Evolutionary conservation across 2,113 vertebrate species (phyloP).

Genomic region (Chaetura pelagica): DNA sequence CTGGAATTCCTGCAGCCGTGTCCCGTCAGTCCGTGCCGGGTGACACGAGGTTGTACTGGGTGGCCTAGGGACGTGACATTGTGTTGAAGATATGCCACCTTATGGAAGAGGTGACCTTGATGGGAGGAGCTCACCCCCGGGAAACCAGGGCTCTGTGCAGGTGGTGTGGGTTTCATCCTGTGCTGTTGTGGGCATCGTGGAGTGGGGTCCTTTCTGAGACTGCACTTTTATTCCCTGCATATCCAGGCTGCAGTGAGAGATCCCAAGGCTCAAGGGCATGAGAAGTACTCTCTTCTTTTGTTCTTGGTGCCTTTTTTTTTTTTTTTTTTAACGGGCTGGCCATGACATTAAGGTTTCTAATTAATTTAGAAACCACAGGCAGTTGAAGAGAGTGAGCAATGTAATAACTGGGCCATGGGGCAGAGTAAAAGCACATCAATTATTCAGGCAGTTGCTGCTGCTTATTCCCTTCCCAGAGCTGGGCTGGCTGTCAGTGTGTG

Average conservation of each 20-base stretch:
- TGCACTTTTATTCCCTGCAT: not conserved
- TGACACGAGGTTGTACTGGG: not conserved
- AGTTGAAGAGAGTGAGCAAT: slow-evolving; percentile 61
- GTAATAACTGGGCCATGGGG: slow-evolving; percentile 63
- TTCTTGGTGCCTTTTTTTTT: not conserved
- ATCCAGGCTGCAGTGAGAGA: not conserved
- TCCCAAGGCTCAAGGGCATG: slow-evolving; percentile 40
- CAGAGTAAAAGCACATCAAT: slow-evolving; percentile 70
- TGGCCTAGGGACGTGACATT: rapidly evolving
- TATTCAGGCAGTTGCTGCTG: slow-evolving; percentile 68
- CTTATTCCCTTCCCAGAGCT: slow-evolving; percentile 68
- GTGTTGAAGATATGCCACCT: not conserved
- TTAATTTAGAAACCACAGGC: slow-evolving; percentile 68
- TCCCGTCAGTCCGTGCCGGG: rapidly evolving
- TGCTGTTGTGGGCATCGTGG: not conserved
- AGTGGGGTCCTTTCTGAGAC: rapidly evolving
- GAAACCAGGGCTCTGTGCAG: not conserved
- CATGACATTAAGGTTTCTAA: slow-evolving; percentile 70
- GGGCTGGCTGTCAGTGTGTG: slow-evolving; percentile 71
- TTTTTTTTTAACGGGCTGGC: not conserved
- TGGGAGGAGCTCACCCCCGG: not conserved
- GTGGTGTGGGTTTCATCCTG: not conserved
- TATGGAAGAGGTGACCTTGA: not conserved
- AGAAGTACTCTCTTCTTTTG: not conserved
- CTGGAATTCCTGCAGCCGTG: rapidly evolving